phyloP scores from a whole-genome alignment of 2,888 invertebrate species.

The Pachydiplax longipennis region DNA sequence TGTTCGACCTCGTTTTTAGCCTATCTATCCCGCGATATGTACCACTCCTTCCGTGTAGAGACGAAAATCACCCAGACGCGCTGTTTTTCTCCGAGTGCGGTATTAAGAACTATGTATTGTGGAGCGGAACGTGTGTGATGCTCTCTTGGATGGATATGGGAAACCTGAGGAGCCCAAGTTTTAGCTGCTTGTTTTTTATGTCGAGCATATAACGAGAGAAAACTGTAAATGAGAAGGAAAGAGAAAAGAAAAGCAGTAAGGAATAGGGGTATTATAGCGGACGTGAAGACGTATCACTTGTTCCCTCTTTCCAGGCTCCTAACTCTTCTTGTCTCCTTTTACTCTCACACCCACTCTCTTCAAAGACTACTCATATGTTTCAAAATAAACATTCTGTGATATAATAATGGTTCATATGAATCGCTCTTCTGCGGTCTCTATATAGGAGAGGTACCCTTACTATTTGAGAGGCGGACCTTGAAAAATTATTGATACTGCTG shows the following conservation, averaged over 20 bases:
- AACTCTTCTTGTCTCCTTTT: background rate
- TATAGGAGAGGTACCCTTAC: too few relatives aligned
- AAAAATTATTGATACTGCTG: too few relatives aligned
- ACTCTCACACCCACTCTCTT: background rate
- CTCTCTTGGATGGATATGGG: slow-evolving; percentile 14
- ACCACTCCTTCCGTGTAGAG: background rate
- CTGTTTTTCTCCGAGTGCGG: too few relatives aligned
- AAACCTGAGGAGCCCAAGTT: slow-evolving; percentile 10
- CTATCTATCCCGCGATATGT: background rate
- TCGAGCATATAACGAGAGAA: background rate
- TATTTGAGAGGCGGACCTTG: too few relatives aligned
- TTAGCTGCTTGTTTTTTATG: background rate
- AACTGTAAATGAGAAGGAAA: background rate
- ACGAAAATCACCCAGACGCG: background rate
- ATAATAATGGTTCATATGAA: too few relatives aligned
- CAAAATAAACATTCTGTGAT: too few relatives aligned
- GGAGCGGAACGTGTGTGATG: slow-evolving; percentile 14
- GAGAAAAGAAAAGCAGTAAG: background rate
- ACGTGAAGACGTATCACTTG: background rate
- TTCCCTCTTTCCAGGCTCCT: background rate
- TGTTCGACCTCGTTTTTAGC: too few relatives aligned
- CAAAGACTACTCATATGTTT: background rate
- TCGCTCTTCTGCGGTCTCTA: too few relatives aligned
- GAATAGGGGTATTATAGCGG: background rate
- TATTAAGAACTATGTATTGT: background rate